Percentiles rank a stretch among this genome's conserved stretches.
phyloP scores from a whole-genome alignment of 1,140 invertebrate species.

The Dufourea novaeangliae region DNA sequence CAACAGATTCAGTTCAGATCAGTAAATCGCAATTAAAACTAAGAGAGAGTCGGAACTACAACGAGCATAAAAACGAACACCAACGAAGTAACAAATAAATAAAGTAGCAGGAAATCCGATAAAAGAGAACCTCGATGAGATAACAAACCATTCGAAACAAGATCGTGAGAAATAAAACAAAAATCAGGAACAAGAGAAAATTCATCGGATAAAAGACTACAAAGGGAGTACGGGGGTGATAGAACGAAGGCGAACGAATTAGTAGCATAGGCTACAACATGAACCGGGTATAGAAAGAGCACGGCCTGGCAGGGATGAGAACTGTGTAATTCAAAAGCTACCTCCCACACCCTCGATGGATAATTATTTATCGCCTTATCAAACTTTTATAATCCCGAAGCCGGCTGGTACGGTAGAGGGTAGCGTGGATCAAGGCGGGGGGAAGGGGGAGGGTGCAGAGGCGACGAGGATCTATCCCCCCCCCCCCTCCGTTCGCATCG shows the following conservation, averaged over 20 bases:
- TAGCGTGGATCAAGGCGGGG: slow-evolving; percentile 27
- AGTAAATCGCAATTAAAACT: too few relatives aligned
- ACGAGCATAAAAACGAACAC: too few relatives aligned
- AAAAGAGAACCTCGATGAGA: too few relatives aligned
- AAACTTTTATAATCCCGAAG: slow-evolving; percentile 78
- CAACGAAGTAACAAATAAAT: too few relatives aligned
- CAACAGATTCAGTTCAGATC: too few relatives aligned
- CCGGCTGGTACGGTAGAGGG: slow-evolving; percentile 20
- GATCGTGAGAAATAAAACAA: background rate
- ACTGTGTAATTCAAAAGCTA: slow-evolving; percentile 70
- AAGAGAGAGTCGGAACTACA: too few relatives aligned
- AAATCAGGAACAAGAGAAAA: background rate
- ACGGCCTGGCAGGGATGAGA: slow-evolving; percentile 31
- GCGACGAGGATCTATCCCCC: slow-evolving; percentile 48
- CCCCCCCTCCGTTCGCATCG: slow-evolving; percentile 60
- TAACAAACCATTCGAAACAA: too few relatives aligned
- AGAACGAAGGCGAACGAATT: slow-evolving; percentile 10
- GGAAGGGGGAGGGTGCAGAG: slow-evolving; percentile 2
- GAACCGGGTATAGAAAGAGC: background rate
- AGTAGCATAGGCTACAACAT: background rate
- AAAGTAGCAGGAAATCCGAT: too few relatives aligned
- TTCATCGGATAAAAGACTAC: background rate
- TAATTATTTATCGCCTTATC: slow-evolving; percentile 79
- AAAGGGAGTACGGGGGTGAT: background rate
- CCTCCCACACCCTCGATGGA: slow-evolving; percentile 65